These are phyloP conservation scores for Girardinus metallicus DNA, from an alignment of 2,797 vertebrate genomes.

Conservation along the genomic window DNA sequence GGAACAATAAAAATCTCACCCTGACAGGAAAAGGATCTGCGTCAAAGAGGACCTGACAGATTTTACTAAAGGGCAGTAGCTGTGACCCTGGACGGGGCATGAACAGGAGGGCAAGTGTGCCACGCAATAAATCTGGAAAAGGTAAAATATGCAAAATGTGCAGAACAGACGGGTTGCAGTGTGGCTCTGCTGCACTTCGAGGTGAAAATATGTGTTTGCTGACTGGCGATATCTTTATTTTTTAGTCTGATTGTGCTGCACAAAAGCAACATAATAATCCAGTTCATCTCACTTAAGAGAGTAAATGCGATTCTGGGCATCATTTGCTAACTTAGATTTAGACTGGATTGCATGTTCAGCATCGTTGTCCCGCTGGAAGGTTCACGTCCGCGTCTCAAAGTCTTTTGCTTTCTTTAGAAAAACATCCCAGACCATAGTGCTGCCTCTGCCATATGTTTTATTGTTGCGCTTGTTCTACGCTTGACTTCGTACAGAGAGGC, in stretches of 20 bases:
- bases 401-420: background rate
- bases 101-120: slow-evolving; percentile 61
- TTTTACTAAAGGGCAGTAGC: slow-evolving; percentile 80
- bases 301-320: background rate
- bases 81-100: slow-evolving; percentile 82
- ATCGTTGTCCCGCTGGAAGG: background rate
- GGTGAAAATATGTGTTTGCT: background rate
- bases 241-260: background rate
- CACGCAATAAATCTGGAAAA: slow-evolving; percentile 38
- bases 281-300: background rate
- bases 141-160: background rate
- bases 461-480: too few relatives aligned
- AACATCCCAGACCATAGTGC: background rate
- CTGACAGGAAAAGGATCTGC: slow-evolving; percentile 90
- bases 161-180: background rate
- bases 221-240: background rate
- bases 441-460: background rate
- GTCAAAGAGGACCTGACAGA: slow-evolving; percentile 86
- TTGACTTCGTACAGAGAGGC: too few relatives aligned
- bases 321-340: background rate
- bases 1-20: slow-evolving; percentile 93
- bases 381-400: background rate
- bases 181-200: background rate
- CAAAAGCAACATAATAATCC: background rate
- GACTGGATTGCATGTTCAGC: background rate